Conservation (phyloP, 2,113 vertebrate species). For the Gopherus flavomarginatus region DNA sequence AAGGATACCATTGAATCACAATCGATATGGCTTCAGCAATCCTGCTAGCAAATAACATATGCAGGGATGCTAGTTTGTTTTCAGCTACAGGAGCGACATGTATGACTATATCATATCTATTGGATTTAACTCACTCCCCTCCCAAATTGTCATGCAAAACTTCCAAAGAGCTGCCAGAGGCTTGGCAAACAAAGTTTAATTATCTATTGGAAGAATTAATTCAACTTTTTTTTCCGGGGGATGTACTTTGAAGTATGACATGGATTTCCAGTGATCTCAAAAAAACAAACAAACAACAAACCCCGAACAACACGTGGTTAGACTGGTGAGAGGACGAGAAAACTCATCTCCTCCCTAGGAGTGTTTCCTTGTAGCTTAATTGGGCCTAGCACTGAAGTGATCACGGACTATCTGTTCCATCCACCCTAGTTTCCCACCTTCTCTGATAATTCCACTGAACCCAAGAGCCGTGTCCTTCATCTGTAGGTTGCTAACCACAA, state of each 20-base stretch:
- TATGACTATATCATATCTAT: not conserved
- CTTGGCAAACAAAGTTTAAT: not conserved
- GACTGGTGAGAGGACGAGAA: not conserved
- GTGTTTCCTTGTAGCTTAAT: not conserved
- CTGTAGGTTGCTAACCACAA: not conserved
- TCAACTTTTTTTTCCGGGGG: not conserved
- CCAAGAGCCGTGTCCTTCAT: not conserved
- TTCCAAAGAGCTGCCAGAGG: not conserved
- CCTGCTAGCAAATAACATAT: not conserved
- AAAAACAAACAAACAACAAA: not conserved
- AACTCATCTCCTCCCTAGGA: not conserved
- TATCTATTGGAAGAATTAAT: not conserved
- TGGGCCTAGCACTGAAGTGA: not conserved
- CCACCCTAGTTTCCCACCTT: not conserved
- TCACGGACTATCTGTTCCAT: not conserved
- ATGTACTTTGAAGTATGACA: conserved; percentile 10
- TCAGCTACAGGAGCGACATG: not conserved
- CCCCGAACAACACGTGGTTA: not conserved
- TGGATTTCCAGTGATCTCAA: not conserved
- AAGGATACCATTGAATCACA: not conserved
- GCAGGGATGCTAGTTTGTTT: not conserved
- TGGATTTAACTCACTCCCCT: not conserved
- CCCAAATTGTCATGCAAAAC: not conserved
- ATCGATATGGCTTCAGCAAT: not conserved
- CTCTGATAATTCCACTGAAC: not conserved